Evolutionary conservation across 1,140 invertebrate species (phyloP), one percentile per base, ranked within the genome.

Genomic region (Drosophila pseudoananassae): DNA sequence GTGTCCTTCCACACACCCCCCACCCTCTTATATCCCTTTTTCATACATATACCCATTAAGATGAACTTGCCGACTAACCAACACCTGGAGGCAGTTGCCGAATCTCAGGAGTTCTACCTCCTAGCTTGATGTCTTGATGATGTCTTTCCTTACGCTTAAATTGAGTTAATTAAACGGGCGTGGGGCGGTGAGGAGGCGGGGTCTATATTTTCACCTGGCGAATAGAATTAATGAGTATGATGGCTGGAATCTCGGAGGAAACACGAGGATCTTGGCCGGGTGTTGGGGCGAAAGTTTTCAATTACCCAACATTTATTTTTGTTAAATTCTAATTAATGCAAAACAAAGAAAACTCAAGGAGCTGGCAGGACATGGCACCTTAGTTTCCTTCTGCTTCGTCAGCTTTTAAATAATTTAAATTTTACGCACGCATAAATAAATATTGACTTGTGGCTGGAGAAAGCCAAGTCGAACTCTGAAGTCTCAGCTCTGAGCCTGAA

Each of bases 261-360:
- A 15, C 64, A 43, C n/a, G 3, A 43, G 14, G 14, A 14, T 43
- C 40, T 15, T 10, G 10, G 8, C 3, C 40, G 6, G 40, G 40
- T n/a, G 40, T n/a, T 43, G 65, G 57, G 49, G 56, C 60, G 70
- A 65, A 81, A 87, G 83, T 88, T 88, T 88, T 87, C 83, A 83
- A 88, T 88, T 88, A 88, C 83, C 74, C 43, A 69, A 63, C 83
- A 87, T 88, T 83, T 87, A 78, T 87, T 88, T 88, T 70, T 88
- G 76, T 83, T 79, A 88, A 83, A 88, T 88, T 88, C 81, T 88
- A 88, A 88, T 88, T 88, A 88, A 85, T 83, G 75, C 61, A 61
- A 50, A 77, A 49, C 43, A 46, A 36, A 71, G 20, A 20, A 20
- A 20, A 20, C 20, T 20, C 20, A 20, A 20, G 20, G 20, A 3